phyloP scores from a whole-genome alignment of 1,140 invertebrate species.

The Lordiphosa mommai region DNA sequence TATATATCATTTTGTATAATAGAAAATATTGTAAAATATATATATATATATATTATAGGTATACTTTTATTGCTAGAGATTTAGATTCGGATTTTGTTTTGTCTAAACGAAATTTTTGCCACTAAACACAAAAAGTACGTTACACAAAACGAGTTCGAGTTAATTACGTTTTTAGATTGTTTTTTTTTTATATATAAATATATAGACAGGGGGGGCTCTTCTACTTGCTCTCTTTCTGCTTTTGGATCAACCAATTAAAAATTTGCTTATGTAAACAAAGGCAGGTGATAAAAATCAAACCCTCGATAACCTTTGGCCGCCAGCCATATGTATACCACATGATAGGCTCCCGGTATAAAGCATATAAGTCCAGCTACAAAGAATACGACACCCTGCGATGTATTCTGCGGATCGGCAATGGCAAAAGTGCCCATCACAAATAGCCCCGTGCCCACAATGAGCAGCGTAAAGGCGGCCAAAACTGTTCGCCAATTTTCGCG shows the following conservation, averaged over 20 bases:
- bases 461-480: conserved; percentile 86
- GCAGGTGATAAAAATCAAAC: conserved; percentile 91
- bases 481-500: conserved; percentile 92
- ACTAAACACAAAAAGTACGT: conserved; percentile 50
- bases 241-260: conserved; percentile 26
- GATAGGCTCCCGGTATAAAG: conserved; percentile 90
- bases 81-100: conserved; percentile 44
- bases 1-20: too few species aligned
- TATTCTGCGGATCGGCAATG: conserved; percentile 84
- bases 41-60: conserved; percentile 26
- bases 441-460: conserved; percentile 88
- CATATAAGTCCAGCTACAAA: conserved; percentile 89
- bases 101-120: conserved; percentile 41
- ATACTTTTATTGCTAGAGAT: conserved; percentile 42
- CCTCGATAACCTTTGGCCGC: conserved; percentile 89
- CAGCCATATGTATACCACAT: conserved; percentile 90
- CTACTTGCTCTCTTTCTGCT: background rate
- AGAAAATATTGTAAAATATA: conserved; percentile 64
- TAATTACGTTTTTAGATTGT: conserved; percentile 43
- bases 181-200: too few species aligned
- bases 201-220: conserved; percentile 15
- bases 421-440: conserved; percentile 87
- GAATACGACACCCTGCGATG: conserved; percentile 89
- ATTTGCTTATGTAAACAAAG: conserved; percentile 86
- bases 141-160: conserved; percentile 43